Evolutionary conservation across 64 coral and sea anemone species (phyloP).

Genomic region (Montipora capricornis): DNA sequence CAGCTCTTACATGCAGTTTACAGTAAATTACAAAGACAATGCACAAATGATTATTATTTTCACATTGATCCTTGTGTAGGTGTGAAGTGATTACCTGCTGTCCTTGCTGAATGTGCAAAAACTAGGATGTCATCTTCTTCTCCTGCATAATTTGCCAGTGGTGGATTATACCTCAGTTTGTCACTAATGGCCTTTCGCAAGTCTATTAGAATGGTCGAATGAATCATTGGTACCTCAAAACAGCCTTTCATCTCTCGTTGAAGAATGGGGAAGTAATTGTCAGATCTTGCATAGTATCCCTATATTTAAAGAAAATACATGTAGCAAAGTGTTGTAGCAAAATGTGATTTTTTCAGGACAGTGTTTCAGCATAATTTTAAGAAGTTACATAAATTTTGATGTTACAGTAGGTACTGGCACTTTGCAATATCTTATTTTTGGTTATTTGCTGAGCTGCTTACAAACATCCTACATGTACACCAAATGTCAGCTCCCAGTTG

Average conservation of each 20-base stretch:
- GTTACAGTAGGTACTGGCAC: too few relatives aligned
- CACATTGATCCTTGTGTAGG: too few relatives aligned
- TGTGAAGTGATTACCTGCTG: constrained; percentile 65
- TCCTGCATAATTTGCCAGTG: constrained; percentile 70
- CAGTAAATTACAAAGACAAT: too few relatives aligned
- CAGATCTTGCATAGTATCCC: constrained; percentile 97
- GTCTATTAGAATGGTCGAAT: constrained; percentile 89
- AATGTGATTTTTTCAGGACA: not conserved
- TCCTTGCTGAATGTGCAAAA: constrained; percentile 92
- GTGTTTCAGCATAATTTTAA: too few relatives aligned
- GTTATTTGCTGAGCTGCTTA: too few relatives aligned
- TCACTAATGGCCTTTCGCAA: constrained; percentile 64
- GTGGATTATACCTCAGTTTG: constrained; percentile 84
- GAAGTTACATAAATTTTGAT: too few relatives aligned
- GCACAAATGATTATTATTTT: too few relatives aligned
- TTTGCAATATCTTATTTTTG: too few relatives aligned
- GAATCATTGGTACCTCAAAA: constrained; percentile 96
- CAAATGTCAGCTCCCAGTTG: too few relatives aligned
- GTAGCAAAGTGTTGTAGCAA: not conserved
- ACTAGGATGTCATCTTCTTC: constrained; percentile 92
- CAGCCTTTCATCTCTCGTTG: constrained; percentile 74
- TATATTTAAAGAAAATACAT: constrained; percentile 32
- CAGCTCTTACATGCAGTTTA: too few relatives aligned
- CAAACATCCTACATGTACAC: too few relatives aligned
- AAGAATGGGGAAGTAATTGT: constrained; percentile 94